These are phyloP conservation scores for Athene noctua DNA, from an alignment of 2,113 vertebrate genomes.

Conservation along the genomic window DNA sequence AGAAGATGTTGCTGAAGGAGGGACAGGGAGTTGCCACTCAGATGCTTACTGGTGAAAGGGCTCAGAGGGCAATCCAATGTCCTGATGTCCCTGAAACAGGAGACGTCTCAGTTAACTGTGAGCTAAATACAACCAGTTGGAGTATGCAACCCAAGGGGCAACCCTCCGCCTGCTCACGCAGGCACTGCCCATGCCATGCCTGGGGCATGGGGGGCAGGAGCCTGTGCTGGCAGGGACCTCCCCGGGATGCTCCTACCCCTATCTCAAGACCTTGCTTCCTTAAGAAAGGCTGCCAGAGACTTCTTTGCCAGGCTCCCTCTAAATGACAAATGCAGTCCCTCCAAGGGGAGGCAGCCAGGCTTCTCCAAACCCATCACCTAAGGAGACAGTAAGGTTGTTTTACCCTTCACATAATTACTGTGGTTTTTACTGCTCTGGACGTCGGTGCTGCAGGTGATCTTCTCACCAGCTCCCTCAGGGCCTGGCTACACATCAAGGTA, in stretches of 20 bases:
- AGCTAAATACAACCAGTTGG: too few relatives aligned
- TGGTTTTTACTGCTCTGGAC: neutral
- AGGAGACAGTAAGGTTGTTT: neutral
- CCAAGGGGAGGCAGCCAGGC: neutral
- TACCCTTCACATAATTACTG: neutral
- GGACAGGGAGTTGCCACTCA: neutral
- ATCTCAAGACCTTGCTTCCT: neutral
- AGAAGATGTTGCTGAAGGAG: neutral
- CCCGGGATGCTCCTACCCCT: neutral
- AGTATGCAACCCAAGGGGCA: accelerated
- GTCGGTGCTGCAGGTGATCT: neutral
- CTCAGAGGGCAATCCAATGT: accelerated
- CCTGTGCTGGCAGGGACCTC: neutral
- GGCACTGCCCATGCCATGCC: too few relatives aligned
- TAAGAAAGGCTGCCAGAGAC: neutral
- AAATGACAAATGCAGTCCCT: neutral
- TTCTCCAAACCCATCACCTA: neutral
- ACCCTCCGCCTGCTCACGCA: neutral
- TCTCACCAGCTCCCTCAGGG: neutral
- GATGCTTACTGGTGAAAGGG: neutral
- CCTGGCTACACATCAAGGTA: neutral
- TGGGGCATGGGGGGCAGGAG: too few relatives aligned
- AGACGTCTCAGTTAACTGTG: neutral
- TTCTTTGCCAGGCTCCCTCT: neutral
- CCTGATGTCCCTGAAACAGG: neutral